Base-by-base conservation (phyloP, 2,888 invertebrate genomes). In the Tryphoninae sp. region DNA sequence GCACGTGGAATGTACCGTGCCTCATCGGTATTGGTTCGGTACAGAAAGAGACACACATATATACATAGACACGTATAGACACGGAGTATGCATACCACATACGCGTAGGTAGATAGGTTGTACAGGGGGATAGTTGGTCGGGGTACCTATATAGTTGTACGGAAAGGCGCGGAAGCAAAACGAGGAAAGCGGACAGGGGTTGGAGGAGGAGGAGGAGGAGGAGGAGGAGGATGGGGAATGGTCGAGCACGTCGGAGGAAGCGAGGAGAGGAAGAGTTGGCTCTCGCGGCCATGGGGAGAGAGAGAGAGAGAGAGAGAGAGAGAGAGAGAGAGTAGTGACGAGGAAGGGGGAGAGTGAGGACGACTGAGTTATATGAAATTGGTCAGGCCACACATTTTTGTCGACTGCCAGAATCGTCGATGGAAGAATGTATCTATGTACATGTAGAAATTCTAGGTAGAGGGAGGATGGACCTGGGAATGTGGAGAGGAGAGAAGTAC, bases 321-420 rank as follows among this genome's bases (percentile, higher is more conserved):
- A 4, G 3, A 6, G 55, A 49, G 22, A 19, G 19, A 19, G 49
- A 49, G 7, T n/a, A 49, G 13, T 33, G 58, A 61, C 49, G 73
- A 33, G 69, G 19, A 65, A 72, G 51, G 33, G 55, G 69, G 6
- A 6, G 33, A 6, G 4, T 33, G 55, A 49, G 22, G 55, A 42
- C 11, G 84, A 87, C 67, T 89, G 90, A 88, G 89, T 89, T 90
- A 89, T 89, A 88, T 89, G 89, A 89, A 89, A 90, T 90, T 89
- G 90, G 90, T 88, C 89, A 89, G 89, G 87, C 86, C 86, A 86
- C 89, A 87, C 87, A 88, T 89, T 89, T 89, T 89, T 88, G 86
- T 87, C 86, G 76, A 77, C 55, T 67, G 77, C 51, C 77, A 77
- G 77, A 77, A 53, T 69, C 72, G 73, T 73, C 51, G 75, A 74